Evolutionary conservation across 2,888 invertebrate genomes (phyloP), one percentile per base, ranked within the genome.

Genomic region (Chalcis sispes): DNA sequence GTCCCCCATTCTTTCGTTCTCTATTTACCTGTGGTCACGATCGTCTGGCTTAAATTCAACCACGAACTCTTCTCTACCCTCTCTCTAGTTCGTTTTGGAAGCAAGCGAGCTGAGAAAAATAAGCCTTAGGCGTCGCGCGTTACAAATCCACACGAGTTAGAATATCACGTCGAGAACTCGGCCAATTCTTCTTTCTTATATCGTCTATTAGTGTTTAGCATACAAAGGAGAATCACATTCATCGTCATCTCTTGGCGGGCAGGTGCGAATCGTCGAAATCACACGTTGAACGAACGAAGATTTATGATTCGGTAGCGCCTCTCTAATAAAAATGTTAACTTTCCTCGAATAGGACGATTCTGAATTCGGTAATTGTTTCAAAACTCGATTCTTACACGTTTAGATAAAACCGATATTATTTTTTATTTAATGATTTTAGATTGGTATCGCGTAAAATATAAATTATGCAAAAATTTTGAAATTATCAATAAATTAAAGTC

Each of bases 191-290:
- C 62, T 48, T 64, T 52, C 48, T 40, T 61, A n/a, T 46, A 50
- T 56, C 23, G 29, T 18, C 29, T 64, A 72, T 48, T 65, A 72
- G 61, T 40, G 58, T 56, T 62, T 72, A 46, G 58, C 65, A 65
- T 65, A 72, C 61, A 72, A 65, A 65, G 50, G 36, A n/a, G n/a
- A 64, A 58, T 54, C 32, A 23, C 25, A 54, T 61, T 71, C 25
- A 62, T 71, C 32, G 54, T 0, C 7, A 36, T 7, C 36, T 8
- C 42, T 42, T 42, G 15, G n/a, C 42, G 10, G 36, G 58, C 72
- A 72, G 40, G 59, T 66, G 65, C 50, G 48, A 65, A 50, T 59
- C 7, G 64, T 15, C 29, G 2, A 46, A 56, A 64, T 72, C 46
- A 48, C 54, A 32, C 56, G 48, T 64, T 46, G n/a, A 56, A 27